Evolutionary conservation across 2,888 invertebrate species (phyloP).

Genomic region (Crocallis elinguaria): DNA sequence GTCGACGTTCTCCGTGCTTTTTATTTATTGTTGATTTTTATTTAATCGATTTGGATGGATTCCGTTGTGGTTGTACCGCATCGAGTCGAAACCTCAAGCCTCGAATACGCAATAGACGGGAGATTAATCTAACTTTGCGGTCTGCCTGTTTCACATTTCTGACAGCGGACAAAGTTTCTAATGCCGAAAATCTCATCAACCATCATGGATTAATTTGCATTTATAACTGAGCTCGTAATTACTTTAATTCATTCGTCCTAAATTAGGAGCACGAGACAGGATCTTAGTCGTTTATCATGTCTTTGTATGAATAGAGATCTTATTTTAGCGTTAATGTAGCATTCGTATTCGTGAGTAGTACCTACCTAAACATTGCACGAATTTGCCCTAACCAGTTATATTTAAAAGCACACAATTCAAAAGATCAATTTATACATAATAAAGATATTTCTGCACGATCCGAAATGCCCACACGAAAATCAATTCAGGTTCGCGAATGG

Average conservation of each 20-base stretch:
- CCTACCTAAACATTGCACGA: slow-evolving; percentile 56
- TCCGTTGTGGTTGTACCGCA: slow-evolving; percentile 29
- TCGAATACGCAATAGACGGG: slow-evolving; percentile 27
- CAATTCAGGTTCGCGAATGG: slow-evolving; percentile 19
- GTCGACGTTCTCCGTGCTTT: slow-evolving; percentile 18
- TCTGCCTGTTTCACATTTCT: slow-evolving; percentile 37
- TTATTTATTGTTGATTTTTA: slow-evolving; percentile 25
- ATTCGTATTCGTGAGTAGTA: slow-evolving; percentile 34
- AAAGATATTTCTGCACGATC: slow-evolving; percentile 2
- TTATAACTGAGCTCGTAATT: slow-evolving; percentile 18
- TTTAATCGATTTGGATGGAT: slow-evolving; percentile 35
- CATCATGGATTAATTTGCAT: slow-evolving; percentile 29
- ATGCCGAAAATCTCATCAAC: slow-evolving; percentile 30
- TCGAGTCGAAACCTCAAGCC: slow-evolving; percentile 19
- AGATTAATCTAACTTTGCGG: slow-evolving; percentile 39
- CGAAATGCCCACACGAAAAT: slow-evolving; percentile 24
- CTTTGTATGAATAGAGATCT: slow-evolving; percentile 60
- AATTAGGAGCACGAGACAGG: slow-evolving; percentile 10
- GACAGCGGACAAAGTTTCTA: slow-evolving; percentile 38
- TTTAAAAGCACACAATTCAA: slow-evolving; percentile 15
- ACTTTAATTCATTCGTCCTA: slow-evolving; percentile 20
- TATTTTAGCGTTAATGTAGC: slow-evolving; percentile 58
- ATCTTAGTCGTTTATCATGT: slow-evolving; percentile 3
- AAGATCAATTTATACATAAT: background rate
- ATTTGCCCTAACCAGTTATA: slow-evolving; percentile 12